Evolutionary conservation across 1,140 invertebrate species (phyloP).

Genomic region (Micrasema longulum): DNA sequence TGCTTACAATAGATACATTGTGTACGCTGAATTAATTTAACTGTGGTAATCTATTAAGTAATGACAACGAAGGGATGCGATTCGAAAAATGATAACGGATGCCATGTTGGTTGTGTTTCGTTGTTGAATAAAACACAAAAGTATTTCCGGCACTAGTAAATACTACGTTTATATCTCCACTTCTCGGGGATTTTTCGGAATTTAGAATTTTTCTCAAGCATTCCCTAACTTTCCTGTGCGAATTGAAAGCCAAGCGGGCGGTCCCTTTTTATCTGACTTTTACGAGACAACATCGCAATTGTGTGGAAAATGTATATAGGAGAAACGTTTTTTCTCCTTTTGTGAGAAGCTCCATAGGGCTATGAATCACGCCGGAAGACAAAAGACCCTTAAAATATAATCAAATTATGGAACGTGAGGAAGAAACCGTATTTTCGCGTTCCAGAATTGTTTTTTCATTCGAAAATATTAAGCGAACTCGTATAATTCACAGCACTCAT

Average conservation of each 20-base stretch:
- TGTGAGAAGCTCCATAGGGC: not conserved
- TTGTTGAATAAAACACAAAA: not conserved
- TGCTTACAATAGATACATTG: too few relatives aligned
- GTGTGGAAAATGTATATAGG: constrained; percentile 14
- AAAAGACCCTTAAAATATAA: constrained; percentile 13
- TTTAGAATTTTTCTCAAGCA: not conserved
- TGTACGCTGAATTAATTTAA: too few relatives aligned
- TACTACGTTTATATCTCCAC: not conserved
- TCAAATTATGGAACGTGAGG: not conserved
- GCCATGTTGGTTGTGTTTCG: too few relatives aligned
- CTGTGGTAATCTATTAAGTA: too few relatives aligned
- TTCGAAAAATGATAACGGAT: too few relatives aligned
- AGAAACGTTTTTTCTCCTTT: constrained; percentile 11
- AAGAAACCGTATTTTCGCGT: not conserved
- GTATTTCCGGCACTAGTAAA: not conserved
- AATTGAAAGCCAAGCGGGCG: constrained; percentile 2
- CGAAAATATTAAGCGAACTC: not conserved
- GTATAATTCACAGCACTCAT: too few relatives aligned
- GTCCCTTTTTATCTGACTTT: constrained; percentile 12
- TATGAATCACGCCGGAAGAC: constrained; percentile 7
- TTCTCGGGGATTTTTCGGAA: not conserved
- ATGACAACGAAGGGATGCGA: too few relatives aligned
- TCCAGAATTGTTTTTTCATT: constrained; percentile 5
- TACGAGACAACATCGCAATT: constrained; percentile 25
- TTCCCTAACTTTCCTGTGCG: not conserved